Conservation (phyloP, 1,140 invertebrate species). For the Macrobrachium rosenbergii region DNA sequence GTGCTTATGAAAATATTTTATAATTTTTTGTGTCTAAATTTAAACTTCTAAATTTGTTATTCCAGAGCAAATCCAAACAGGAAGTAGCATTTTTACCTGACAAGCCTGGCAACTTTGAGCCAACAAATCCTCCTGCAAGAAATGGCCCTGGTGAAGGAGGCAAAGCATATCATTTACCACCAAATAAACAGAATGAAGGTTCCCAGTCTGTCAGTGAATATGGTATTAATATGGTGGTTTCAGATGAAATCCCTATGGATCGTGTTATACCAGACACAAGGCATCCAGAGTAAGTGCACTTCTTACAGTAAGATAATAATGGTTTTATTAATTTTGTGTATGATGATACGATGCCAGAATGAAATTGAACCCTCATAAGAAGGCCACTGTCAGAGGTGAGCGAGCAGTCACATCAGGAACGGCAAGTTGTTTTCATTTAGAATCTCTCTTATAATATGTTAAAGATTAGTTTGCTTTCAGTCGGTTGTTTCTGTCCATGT, state of each 20-base stretch:
- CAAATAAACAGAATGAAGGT: conserved; percentile 83
- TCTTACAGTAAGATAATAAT: no score
- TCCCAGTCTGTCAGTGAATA: conserved; percentile 76
- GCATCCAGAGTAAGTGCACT: conserved; percentile 79
- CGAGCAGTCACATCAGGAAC: no score
- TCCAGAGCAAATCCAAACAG: conserved; percentile 55
- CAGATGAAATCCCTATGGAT: conserved; percentile 90
- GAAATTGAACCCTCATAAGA: no score
- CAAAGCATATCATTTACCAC: conserved; percentile 80
- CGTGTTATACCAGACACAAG: conserved; percentile 90
- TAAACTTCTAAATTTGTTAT: no score
- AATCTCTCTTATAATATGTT: no score
- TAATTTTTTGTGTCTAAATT: no score
- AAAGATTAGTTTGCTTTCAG: no score
- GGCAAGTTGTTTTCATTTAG: no score
- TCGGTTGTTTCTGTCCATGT: no score
- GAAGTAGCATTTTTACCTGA: conserved; percentile 60
- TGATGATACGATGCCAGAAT: no score
- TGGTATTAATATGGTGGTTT: conserved; percentile 97
- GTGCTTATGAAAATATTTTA: no score
- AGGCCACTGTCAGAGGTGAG: no score
- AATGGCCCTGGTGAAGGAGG: conserved; percentile 88
- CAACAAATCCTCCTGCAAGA: conserved; percentile 72
- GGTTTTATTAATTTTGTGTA: not conserved
- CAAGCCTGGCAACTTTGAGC: conserved; percentile 74